A percentile compares a stretch with the other conserved stretches of the same genome.
Conservation (phyloP, 2,888 invertebrate genomes). For the Linnaemya tessellans region DNA sequence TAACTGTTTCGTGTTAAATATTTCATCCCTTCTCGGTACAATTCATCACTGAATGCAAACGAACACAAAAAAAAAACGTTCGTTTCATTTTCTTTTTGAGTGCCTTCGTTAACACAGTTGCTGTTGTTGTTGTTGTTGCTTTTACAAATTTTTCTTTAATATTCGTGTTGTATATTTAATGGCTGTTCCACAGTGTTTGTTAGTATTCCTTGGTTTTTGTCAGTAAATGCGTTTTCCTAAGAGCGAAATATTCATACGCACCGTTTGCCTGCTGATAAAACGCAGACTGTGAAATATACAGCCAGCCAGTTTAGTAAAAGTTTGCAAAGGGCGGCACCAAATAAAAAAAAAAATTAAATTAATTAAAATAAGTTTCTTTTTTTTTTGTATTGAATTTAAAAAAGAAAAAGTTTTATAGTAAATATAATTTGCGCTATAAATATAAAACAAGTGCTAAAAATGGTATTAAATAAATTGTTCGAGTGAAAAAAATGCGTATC, state of each 20-base stretch:
- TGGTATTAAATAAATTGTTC: slow-evolving; percentile 21
- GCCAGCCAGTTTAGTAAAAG: slow-evolving; percentile 48
- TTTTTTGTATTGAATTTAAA: neutral
- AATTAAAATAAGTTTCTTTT: slow-evolving; percentile 43
- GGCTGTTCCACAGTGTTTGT: slow-evolving; percentile 24
- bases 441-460: slow-evolving; percentile 30
- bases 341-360: slow-evolving; percentile 25
- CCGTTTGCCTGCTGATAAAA: slow-evolving; percentile 63
- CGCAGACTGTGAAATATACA: slow-evolving; percentile 34
- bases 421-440: neutral
- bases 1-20: neutral
- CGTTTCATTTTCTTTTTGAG: slow-evolving; percentile 3
- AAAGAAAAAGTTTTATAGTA: neutral
- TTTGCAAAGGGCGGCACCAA: slow-evolving; percentile 71
- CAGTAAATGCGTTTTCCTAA: slow-evolving; percentile 67
- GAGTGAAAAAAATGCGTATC: slow-evolving; percentile 36
- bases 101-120: slow-evolving; percentile 25
- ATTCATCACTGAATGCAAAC: neutral
- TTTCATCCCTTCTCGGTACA: slow-evolving; percentile 26
- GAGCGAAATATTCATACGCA: slow-evolving; percentile 70
- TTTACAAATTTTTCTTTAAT: slow-evolving; percentile 1
- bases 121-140: slow-evolving; percentile 28
- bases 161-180: slow-evolving; percentile 48
- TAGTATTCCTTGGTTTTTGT: slow-evolving; percentile 54
- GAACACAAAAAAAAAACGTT: slow-evolving; percentile 22